A percentile compares a stretch with the other conserved stretches of the same genome.
Conservation (phyloP, 2,113 vertebrate species). For the Salvelinus alpinus region DNA sequence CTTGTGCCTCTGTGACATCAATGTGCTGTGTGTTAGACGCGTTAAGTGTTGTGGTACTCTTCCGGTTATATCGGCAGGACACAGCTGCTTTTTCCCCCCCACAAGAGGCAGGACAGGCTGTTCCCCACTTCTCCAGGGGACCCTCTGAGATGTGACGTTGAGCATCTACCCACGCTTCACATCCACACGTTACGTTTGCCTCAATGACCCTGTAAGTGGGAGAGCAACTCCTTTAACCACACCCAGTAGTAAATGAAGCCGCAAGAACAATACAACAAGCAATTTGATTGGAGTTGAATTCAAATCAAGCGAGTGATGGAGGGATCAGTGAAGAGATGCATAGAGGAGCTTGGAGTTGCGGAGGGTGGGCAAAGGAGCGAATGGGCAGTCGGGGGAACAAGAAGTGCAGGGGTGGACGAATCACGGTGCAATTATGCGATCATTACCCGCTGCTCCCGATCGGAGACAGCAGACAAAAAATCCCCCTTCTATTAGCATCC, state of each 20-base stretch:
- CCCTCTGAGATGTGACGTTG: constrained; percentile 26
- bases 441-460: constrained; percentile 49
- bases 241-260: constrained; percentile 35
- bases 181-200: constrained; percentile 15
- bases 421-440: constrained; percentile 41
- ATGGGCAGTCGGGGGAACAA: constrained; percentile 25
- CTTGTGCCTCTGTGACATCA: constrained; percentile 9
- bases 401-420: constrained; percentile 27
- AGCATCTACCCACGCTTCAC: constrained; percentile 16
- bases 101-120: neutral
- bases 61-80: neutral
- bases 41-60: neutral
- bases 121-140: neutral
- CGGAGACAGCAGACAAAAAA: constrained; percentile 34
- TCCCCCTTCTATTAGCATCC: neutral
- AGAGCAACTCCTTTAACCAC: constrained; percentile 15
- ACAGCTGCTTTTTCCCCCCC: no score
- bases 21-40: neutral
- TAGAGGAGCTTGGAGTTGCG: neutral
- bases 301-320: constrained; percentile 42
- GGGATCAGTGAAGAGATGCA: neutral
- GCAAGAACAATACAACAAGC: constrained; percentile 35
- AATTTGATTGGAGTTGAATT: constrained; percentile 51
- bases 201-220: constrained; percentile 12
- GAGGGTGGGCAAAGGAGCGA: constrained; percentile 29